Evolutionary conservation across 2,888 invertebrate genomes (phyloP), one percentile per base, ranked within the genome.

Genomic region (Odontocerum albicorne): DNA sequence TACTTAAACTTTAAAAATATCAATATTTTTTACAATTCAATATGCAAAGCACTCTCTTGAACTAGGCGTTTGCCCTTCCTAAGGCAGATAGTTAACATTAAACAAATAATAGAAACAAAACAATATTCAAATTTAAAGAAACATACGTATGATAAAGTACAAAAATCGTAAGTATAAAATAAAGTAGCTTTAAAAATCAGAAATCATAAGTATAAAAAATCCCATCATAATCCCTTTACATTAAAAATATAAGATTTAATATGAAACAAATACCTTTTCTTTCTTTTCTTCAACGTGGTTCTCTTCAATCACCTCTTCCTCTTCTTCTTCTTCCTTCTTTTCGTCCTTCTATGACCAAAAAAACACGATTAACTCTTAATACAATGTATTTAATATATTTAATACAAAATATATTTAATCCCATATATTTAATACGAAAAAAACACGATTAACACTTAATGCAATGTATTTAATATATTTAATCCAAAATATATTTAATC

Each of bases 281-380:
- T 70, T 72, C 65, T 70, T 72, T 68, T 78, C 75, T 54, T 82
- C 81, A 1, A 76, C 70, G 56, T 76, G 77, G 57, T 77, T 78
- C 66, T 77, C 75, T 70, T 77, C 75, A 27, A 75, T 71, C 35
- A 75, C 76, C 59, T 71, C 63, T 54, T 63, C 63, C 58, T 65
- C 61, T 50, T 64, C 63, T 49, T 64, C 62, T 56, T 65, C 63
- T 43, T 78, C 74, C 49, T 81, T 73, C 63, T 84, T 82, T 61
- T 40, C 40, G 21, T 40, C 40, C 40, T 40, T 40, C 40, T 40
- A 21, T 3, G 21, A 40, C 6, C 27, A 27, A 27, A 27, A 27
- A 27, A 27, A 27, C 6, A 27, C 27, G 8, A 27, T 6, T 8
- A 27, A 27, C n/a, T n/a, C n/a, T 27, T 8, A 8, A 27, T 6